Conservation (phyloP, 2,888 invertebrate species). For the Choristoneura rosaceana region DNA sequence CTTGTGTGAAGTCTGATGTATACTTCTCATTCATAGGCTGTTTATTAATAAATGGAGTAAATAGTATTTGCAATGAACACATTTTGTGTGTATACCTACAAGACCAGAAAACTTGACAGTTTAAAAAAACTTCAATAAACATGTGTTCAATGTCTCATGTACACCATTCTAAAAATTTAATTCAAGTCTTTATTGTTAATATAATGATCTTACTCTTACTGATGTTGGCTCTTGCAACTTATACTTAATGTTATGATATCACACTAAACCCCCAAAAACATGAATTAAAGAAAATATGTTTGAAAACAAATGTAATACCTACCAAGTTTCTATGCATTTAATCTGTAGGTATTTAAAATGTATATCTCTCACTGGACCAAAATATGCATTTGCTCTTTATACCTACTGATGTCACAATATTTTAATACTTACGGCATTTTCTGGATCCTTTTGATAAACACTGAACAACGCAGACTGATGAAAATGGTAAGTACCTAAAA, state of each 20-base stretch:
- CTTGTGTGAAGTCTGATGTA: too few species aligned
- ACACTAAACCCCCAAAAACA: too few species aligned
- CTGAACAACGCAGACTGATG: background rate
- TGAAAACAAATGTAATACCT: background rate
- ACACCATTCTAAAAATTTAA: too few species aligned
- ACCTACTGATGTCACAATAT: background rate
- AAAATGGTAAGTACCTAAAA: background rate
- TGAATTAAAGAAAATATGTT: too few species aligned
- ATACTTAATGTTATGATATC: too few species aligned
- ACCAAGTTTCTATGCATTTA: background rate
- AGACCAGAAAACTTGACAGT: background rate
- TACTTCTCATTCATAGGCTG: too few species aligned
- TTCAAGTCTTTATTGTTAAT: too few species aligned
- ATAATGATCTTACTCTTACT: too few species aligned
- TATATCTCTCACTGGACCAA: background rate
- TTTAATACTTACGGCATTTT: conserved; percentile 5
- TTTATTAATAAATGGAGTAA: too few species aligned
- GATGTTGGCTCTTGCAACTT: too few species aligned
- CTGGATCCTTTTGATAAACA: background rate
- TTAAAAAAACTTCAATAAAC: background rate
- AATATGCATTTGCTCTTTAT: background rate
- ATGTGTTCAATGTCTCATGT: background rate
- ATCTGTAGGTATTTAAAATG: too few species aligned
- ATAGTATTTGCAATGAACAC: too few species aligned
- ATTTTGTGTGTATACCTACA: background rate